Evolutionary conservation across 2,888 invertebrate species (phyloP).

Genomic region (Terebella lapidaria): DNA sequence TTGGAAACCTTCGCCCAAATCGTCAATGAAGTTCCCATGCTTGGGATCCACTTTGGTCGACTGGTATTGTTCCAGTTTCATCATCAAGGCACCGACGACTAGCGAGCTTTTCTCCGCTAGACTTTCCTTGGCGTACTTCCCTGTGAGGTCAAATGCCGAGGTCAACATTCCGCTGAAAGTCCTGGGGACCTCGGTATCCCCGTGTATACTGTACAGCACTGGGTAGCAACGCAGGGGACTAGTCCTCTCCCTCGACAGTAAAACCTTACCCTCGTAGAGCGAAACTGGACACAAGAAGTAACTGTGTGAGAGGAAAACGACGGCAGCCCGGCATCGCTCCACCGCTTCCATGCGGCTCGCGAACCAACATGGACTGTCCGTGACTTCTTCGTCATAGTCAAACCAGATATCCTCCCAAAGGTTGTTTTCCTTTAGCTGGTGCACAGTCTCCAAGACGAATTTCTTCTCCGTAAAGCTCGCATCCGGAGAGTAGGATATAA

Average conservation of each 20-base stretch:
- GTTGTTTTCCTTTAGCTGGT: slow-evolving; percentile 49
- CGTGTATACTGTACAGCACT: slow-evolving; percentile 33
- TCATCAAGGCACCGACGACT: slow-evolving; percentile 45
- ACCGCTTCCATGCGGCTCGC: slow-evolving; percentile 48
- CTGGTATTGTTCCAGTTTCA: slow-evolving; percentile 43
- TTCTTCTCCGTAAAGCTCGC: slow-evolving; percentile 46
- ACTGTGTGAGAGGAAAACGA: slow-evolving; percentile 44
- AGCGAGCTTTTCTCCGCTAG: slow-evolving; percentile 46
- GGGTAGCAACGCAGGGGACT: slow-evolving; percentile 38
- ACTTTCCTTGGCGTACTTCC: slow-evolving; percentile 31
- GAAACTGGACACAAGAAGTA: slow-evolving; percentile 48
- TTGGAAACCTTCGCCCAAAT: slow-evolving; percentile 45
- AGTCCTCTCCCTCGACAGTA: slow-evolving; percentile 38
- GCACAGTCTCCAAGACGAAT: slow-evolving; percentile 46
- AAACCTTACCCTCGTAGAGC: slow-evolving; percentile 44
- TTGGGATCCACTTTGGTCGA: slow-evolving; percentile 34
- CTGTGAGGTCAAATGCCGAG: slow-evolving; percentile 34
- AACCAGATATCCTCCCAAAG: slow-evolving; percentile 51
- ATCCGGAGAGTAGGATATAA: slow-evolving; percentile 50
- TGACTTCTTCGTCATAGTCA: slow-evolving; percentile 48
- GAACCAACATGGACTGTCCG: slow-evolving; percentile 50
- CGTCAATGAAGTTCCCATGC: slow-evolving; percentile 34
- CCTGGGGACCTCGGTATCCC: slow-evolving; percentile 35
- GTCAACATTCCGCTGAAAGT: slow-evolving; percentile 28
- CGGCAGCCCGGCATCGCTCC: slow-evolving; percentile 45